phyloP scores from a whole-genome alignment of 2,113 vertebrate species.

The Varanus salvator region DNA sequence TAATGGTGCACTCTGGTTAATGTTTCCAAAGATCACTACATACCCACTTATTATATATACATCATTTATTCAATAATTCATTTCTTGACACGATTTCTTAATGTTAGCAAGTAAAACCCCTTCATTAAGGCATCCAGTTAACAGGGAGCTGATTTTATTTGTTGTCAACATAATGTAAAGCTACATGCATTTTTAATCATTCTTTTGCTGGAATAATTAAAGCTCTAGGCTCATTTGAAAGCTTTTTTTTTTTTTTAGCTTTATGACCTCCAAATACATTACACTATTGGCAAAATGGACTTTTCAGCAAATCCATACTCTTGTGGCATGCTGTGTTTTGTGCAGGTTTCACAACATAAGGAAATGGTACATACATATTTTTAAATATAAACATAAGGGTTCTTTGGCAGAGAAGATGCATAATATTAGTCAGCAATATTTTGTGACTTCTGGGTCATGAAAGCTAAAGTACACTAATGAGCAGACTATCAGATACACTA shows the following conservation, averaged over 20 bases:
- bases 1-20: slow-evolving; percentile 59
- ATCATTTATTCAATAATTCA: slow-evolving; percentile 71
- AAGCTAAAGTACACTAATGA: background rate
- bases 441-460: slow-evolving; percentile 5
- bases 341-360: slow-evolving; percentile 11
- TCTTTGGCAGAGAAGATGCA: background rate
- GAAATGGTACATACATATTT: slow-evolving; percentile 19
- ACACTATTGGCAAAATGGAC: slow-evolving; percentile 44
- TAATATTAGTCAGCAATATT: background rate
- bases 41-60: slow-evolving; percentile 56
- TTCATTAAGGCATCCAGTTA: slow-evolving; percentile 68
- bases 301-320: slow-evolving; percentile 38
- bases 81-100: slow-evolving; percentile 61
- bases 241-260: slow-evolving; percentile 40
- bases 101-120: slow-evolving; percentile 58
- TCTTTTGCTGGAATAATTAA: slow-evolving; percentile 69
- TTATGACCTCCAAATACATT: slow-evolving; percentile 43
- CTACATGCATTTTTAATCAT: slow-evolving; percentile 69
- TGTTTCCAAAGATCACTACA: slow-evolving; percentile 61
- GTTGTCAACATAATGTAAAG: slow-evolving; percentile 64
- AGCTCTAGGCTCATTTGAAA: slow-evolving; percentile 57
- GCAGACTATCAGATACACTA: background rate
- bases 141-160: slow-evolving; percentile 61
- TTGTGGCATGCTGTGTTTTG: slow-evolving; percentile 37
- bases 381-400: slow-evolving; percentile 13